Base-by-base conservation (phyloP, 1,140 invertebrate genomes). In the Acromyrmex echinatior region DNA sequence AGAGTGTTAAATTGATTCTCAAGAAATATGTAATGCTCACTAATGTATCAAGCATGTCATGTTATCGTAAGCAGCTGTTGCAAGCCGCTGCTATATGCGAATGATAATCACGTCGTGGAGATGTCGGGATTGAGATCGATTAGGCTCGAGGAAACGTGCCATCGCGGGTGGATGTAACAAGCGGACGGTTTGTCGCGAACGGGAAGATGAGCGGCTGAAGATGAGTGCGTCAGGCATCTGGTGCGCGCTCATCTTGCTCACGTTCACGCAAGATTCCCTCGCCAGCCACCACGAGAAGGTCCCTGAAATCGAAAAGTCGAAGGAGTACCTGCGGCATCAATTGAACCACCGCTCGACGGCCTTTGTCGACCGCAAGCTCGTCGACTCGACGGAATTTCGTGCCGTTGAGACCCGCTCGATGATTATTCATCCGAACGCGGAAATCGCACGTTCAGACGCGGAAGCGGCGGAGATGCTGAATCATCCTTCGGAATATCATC, bases 301-400 rank as follows among this genome's bases (percentile, higher is more conserved):
- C 5, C 39, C 89, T 65, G 12, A 92, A 58, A 84, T 92, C 49
- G 91, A 93, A 66, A 92, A 90, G 62, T 90, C 93, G 0, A 93
- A 93, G 68, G 91, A 93, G 21, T 71, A 91, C 12, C 74, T 94
- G 16, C 76, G 94, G 16, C 93, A 94, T 14, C 93, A 93, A 78
- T 94, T 94, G 87, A 93, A 76, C 12, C 93, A 93, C 53, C 88
- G 93, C 25, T 92, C 94, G 7, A 88, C 90, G 28, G 16, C 28
- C 39, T 94, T 94, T 88, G 94, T 94, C 89, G 94, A 94, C 81
- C 93, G 93, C 39, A 93, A 91, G 25, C 74, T 92, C 45, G 82
- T 91, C 58, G 90, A 92, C 60, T 35, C 35, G 18, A 66, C 63
- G n/a, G 80, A 25, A 49, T 74, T 81, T 76, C 25, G 63, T 62